Evolutionary conservation across 2,797 vertebrate genomes (phyloP).

Genomic region (Onychomys leucogaster): DNA sequence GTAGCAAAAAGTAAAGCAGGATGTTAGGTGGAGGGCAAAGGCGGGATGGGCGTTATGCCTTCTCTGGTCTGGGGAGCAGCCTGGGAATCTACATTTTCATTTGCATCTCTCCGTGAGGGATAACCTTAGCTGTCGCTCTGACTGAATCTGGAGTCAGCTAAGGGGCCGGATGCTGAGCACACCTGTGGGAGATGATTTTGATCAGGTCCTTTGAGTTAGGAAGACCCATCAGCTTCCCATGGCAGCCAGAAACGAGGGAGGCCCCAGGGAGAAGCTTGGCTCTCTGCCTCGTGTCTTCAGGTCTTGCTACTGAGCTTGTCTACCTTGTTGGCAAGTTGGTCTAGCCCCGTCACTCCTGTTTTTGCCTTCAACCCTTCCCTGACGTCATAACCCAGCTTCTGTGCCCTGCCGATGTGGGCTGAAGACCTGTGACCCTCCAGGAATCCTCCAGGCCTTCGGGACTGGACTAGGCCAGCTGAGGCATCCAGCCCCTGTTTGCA

Average conservation of each 20-base stretch:
- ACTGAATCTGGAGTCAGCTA: not conserved
- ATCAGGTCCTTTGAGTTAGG: not conserved
- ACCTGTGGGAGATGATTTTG: not conserved
- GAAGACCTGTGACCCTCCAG: no score
- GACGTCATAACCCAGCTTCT: not conserved
- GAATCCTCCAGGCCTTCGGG: no score
- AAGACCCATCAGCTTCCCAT: not conserved
- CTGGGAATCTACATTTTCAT: not conserved
- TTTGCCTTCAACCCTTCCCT: not conserved
- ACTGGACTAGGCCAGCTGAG: not conserved
- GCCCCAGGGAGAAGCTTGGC: no score
- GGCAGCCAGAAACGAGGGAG: not conserved
- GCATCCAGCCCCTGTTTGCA: not conserved
- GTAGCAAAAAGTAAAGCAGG: not conserved
- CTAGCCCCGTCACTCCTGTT: no score
- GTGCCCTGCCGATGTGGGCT: not conserved
- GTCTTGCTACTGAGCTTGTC: not conserved
- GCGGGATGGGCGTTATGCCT: fast-evolving
- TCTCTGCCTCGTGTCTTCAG: not conserved
- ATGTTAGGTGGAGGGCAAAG: not conserved
- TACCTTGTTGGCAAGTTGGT: not conserved
- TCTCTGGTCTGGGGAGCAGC: fast-evolving
- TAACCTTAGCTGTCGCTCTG: not conserved
- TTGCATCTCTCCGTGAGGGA: fast-evolving
- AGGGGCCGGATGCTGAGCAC: not conserved